Conservation (phyloP, 2,888 invertebrate genomes). For the Catocala fraxini region DNA sequence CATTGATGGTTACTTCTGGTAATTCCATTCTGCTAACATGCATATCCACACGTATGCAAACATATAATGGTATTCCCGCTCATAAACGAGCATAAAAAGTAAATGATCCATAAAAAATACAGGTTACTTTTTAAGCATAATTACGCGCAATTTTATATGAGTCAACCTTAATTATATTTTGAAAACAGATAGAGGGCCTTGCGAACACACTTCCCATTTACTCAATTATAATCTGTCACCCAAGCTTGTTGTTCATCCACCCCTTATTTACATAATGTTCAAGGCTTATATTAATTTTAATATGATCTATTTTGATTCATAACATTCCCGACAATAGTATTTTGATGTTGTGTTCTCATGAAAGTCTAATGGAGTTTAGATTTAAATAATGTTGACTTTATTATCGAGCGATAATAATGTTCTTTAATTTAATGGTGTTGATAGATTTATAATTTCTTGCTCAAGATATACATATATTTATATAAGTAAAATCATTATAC, state of each 20-base stretch:
- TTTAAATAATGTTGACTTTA: no score
- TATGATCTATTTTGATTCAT: constrained; percentile 12
- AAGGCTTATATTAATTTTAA: constrained; percentile 8
- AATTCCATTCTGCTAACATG: no score
- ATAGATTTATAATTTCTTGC: no score
- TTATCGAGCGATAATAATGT: neutral
- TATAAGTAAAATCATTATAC: no score
- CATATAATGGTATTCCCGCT: no score
- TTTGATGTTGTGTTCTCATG: neutral
- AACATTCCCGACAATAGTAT: neutral
- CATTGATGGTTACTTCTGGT: no score
- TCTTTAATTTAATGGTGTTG: no score
- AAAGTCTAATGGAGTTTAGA: no score
- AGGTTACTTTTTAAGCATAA: neutral
- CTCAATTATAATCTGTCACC: constrained; percentile 22
- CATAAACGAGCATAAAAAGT: no score
- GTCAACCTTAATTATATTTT: constrained; percentile 9
- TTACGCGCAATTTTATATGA: neutral
- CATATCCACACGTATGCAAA: no score
- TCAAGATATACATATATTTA: no score
- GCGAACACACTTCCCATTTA: constrained; percentile 5
- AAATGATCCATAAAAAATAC: no score
- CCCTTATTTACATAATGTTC: constrained; percentile 14
- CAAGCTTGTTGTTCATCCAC: constrained; percentile 13
- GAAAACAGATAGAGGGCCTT: constrained; percentile 2